Evolutionary conservation across 2,113 vertebrate species (phyloP).

Genomic region (Myotis yumanensis): DNA sequence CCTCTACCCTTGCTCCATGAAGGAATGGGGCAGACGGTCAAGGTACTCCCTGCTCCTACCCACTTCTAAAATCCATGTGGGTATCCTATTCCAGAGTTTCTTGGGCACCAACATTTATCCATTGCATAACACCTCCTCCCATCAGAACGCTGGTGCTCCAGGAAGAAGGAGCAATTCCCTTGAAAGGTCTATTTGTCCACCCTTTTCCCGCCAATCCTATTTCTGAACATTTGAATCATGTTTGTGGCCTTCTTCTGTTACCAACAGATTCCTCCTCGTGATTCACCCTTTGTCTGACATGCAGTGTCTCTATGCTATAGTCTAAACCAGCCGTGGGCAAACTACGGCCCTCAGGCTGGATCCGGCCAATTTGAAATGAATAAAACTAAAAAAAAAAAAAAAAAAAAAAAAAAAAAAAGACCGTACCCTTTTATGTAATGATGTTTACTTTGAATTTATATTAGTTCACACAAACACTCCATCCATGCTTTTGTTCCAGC

Average conservation of each 20-base stretch:
- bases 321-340: too few species aligned
- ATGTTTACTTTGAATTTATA: too few species aligned
- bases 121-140: background rate
- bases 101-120: background rate
- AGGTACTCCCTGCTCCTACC: background rate
- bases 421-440: too few species aligned
- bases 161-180: background rate
- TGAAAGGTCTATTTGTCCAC: background rate
- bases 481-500: too few species aligned
- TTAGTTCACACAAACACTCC: too few species aligned
- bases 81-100: background rate
- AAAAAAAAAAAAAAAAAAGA: too few species aligned
- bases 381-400: too few species aligned
- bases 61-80: background rate
- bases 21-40: background rate
- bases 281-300: background rate
- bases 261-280: background rate
- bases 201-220: background rate
- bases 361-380: too few species aligned
- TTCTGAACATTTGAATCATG: background rate
- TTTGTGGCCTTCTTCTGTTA: background rate
- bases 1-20: background rate
- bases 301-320: background rate
- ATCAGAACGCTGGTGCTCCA: background rate
- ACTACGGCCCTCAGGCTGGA: too few species aligned